These are phyloP conservation scores for Trachemys scripta DNA, from an alignment of 2,113 vertebrate genomes.

Conservation along the genomic window DNA sequence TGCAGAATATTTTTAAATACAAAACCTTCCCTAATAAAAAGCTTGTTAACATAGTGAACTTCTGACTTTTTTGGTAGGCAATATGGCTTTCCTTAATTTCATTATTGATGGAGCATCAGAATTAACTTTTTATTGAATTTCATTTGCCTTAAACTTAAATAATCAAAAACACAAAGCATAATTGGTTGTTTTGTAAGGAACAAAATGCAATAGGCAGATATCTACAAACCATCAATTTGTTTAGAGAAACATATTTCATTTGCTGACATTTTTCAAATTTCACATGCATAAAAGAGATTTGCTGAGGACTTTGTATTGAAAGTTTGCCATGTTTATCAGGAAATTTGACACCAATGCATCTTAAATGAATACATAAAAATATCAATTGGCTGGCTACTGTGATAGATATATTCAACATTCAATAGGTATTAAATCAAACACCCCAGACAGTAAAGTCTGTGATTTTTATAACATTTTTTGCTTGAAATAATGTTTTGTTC, in stretches of 20 bases:
- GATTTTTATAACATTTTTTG: neutral
- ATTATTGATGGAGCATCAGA: neutral
- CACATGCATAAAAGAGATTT: constrained; percentile 45
- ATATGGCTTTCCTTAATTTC: neutral
- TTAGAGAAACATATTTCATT: constrained; percentile 40
- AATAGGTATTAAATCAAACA: neutral
- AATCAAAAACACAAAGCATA: neutral
- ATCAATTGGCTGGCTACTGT: neutral
- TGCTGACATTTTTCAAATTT: constrained; percentile 48
- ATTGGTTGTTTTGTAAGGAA: constrained; percentile 10
- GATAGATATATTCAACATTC: neutral
- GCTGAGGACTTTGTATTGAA: constrained; percentile 8
- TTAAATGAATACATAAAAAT: constrained; percentile 24
- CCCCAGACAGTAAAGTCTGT: neutral
- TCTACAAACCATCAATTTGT: constrained; percentile 20
- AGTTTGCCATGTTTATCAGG: constrained; percentile 14
- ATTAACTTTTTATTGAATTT: neutral
- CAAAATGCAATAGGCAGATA: constrained; percentile 1
- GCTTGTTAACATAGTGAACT: neutral
- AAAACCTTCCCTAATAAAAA: constrained; percentile 33
- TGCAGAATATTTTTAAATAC: constrained; percentile 22
- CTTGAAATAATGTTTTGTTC: neutral
- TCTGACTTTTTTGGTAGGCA: neutral
- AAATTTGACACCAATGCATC: constrained; percentile 42
- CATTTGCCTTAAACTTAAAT: constrained; percentile 19